Base-by-base conservation (phyloP, 2,113 vertebrate genomes). In the Paradisaea rubra region DNA sequence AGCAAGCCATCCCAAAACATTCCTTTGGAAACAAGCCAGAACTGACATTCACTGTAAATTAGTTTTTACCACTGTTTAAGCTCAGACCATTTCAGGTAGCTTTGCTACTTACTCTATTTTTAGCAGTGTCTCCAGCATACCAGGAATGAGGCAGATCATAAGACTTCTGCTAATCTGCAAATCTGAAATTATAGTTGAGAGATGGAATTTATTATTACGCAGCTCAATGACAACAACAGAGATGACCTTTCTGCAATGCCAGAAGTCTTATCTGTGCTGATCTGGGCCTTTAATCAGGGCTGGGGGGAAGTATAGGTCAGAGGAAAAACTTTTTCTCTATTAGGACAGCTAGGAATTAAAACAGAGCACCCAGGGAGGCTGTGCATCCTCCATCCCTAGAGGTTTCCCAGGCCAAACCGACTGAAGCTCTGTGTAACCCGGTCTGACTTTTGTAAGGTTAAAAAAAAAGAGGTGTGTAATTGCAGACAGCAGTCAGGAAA, bases 101-200 rank as follows among this genome's bases (percentile, higher is more conserved):
- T 94, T 86, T 95, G 72, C 72, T 90, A 57, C 41, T 86, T 72
- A 35, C 39, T 91, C 49, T 96, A 91, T 93, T 95, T 95, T 95
- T 93, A 96, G 95, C 81, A 71, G 35, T 41, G 85, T 63, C 39
- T 88, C 87, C 76, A 90, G 88, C 64, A 88, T 85, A 86, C 41
- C 76, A 78, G 78, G 56, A 91, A 91, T 93, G 76, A 95, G 57
- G 52, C 12, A 42, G 94, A 88, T 95, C 89, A 91, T 60, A 49
- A 56, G 84, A 96, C 71, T 92, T 54, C 71, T 89, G 73, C 66
- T 92, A 93, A 95, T 96, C 94, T 93, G 81, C 63, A 95, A 95
- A 95, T 95, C 94, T 93, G 90, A 94, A 93, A 63, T 95, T 91
- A 90, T 37, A 74, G 63, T 56, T 77, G 47, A 66, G 54, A 83